Evolutionary conservation across 2,113 vertebrate species (phyloP), one percentile per base, ranked within the genome.

Genomic region (Corydoras maculifer): DNA sequence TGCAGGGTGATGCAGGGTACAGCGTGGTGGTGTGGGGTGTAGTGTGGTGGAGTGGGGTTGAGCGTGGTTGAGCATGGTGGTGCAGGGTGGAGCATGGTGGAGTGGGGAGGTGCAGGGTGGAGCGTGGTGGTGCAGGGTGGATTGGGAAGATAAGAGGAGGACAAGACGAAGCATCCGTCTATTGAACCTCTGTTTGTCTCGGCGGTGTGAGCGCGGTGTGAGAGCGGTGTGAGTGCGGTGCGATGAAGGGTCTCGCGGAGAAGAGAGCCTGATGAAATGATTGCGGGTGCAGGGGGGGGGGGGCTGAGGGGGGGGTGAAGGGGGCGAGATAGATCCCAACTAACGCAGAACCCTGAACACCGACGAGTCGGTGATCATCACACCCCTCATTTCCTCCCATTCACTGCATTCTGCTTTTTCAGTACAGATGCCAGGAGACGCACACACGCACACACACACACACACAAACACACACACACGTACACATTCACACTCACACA

Each of bases 191-290:
- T 57, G 3, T 9, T 11, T 3, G 9, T 9, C 51, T 9, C n/a
- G n/a, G n/a, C n/a, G n/a, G n/a, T n/a, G n/a, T n/a, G n/a, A n/a
- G n/a, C n/a, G n/a, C n/a, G n/a, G n/a, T n/a, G n/a, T n/a, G n/a
- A n/a, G n/a, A n/a, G 11, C 51, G 13, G 51, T 2, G 8, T 9
- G 13, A 53, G 51, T 2, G 9, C 3, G 51, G 3, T 9, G 11
- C 11, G 9, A 53, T 53, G 51, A 53, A 53, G 80, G 57, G 35
- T 57, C 30, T 50, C 6, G 50, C 12, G 51, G 76, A 86, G 78
- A 87, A 86, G 80, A 74, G 82, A 9, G 8, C 43, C 80, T 86
- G 85, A 87, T 88, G 83, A 86, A 86, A 84, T 85, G 76, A 87
- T 83, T 83, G 64, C 72, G 76, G 30, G 31, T 15, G 72, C 63